Evolutionary conservation across 1,140 invertebrate species (phyloP), one percentile per base, ranked within the genome.

Genomic region (Capitella teleta): DNA sequence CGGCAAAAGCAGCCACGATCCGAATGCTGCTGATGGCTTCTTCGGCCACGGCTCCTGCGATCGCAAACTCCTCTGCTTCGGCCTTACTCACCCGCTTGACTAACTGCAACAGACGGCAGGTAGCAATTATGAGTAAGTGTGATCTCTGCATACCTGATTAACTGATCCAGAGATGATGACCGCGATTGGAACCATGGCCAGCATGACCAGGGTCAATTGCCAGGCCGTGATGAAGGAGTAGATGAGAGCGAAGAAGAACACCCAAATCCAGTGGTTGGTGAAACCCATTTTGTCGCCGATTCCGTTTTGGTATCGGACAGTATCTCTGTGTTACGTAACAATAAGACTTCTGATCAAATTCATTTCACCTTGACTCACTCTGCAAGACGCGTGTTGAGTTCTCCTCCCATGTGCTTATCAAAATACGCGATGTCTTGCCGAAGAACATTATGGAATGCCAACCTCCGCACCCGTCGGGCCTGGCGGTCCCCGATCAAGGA

Each of bases 381-480:
- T 12, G 87, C 82, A 54, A 94, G 80, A 70, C 86, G 80, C 36
- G 83, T 85, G 47, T 87, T 87, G 58, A 95, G 86, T 64, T 90
- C 88, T 57, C 86, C 85, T 12, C 83, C 82, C 25, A 85, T 82
- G 57, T 87, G 81, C 1, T 82, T 80, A 63, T 94, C 90, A 68
- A 88, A 93, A 89, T 89, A 95, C 24, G 81, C 75, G 61, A 94
- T 87, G 59, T 94, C 87, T 70, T 94, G 89, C 14, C 85, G 77
- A n/a, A n/a, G n/a, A n/a, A n/a, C n/a, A n/a, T n/a, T n/a, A n/a
- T n/a, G n/a, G n/a, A n/a, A n/a, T n/a, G n/a, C n/a, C n/a, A n/a
- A n/a, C n/a, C n/a, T n/a, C n/a, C n/a, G n/a, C n/a, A n/a, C n/a
- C n/a, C n/a, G n/a, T n/a, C n/a, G n/a, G n/a, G n/a, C n/a, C n/a